A percentile compares a stretch with the other conserved stretches of the same genome.
Evolutionary conservation across 2,113 vertebrate species (phyloP).

Genomic region (Edolisoma coerulescens): DNA sequence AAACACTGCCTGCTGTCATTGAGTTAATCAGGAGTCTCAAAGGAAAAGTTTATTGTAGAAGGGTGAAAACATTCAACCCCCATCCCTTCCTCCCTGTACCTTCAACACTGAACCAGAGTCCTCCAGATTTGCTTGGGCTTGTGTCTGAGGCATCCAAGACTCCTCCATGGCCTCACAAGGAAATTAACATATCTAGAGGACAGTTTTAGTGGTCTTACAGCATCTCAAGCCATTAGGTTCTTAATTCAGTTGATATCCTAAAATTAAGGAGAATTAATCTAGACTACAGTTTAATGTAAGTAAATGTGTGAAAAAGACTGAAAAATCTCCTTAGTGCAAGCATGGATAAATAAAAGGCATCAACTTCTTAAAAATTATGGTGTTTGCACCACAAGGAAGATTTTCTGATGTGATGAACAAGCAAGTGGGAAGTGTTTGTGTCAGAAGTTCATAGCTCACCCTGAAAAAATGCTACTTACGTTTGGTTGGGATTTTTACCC

Average conservation of each 20-base stretch:
- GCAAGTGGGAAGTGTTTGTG: background rate
- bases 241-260: background rate
- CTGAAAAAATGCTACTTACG: background rate
- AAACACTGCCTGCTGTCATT: background rate
- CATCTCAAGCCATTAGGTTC: background rate
- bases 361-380: background rate
- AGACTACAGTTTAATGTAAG: background rate
- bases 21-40: background rate
- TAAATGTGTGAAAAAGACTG: background rate
- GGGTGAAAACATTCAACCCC: rapidly evolving
- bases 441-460: background rate
- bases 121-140: background rate
- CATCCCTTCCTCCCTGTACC: background rate
- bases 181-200: background rate
- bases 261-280: background rate
- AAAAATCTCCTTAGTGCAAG: background rate
- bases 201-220: background rate
- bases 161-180: background rate
- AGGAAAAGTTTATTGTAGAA: background rate
- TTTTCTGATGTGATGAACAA: background rate
- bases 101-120: background rate
- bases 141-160: background rate
- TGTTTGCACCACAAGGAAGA: background rate
- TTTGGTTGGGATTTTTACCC: background rate
- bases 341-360: background rate